Evolutionary conservation across 30 jellyfish, hydroid and myxozoan species (phyloP), one percentile per base, ranked within the genome.

Genomic region (Aurelia coerulea): DNA sequence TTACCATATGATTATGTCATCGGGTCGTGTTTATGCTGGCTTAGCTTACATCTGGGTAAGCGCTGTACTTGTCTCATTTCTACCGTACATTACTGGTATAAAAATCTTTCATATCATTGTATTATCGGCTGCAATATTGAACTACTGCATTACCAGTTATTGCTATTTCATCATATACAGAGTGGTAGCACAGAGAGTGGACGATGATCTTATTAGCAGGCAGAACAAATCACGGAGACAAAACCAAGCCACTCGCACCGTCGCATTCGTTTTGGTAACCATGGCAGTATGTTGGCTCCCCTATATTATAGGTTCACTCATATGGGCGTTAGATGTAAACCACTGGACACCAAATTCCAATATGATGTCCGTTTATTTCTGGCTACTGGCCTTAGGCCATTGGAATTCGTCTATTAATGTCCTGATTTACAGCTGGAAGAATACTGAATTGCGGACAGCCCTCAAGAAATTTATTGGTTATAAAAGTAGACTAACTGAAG

Each of bases 251-350:
- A 83, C 97, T 10, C 58, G 90, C 35, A 91, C 97, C 18, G 89
- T 91, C 49, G 87, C 91, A 5, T 73, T 91, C 37, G 90, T 91
- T 46, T 71, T 84, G 32, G 53, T 91, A 23, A 90, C 96, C 17
- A 84, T 91, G 86, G 82, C 52, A 15, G 86, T 93, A 10, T 91
- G 97, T 29, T 91, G 97, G 97, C 29, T 76, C 35, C 97, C 97
- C 39, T 91, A 88, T 79, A 74, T 73, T 34, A 29, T 86, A 15
- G 11, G 60, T 10, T 81, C 91, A 1, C 68, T 81, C 62, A 76
- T 81, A 1, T 81, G 91, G 91, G 80, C 84, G 18, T 62, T 81
- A 5, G 49, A 70, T 59, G n/a, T 42, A 4, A 60, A 69, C 12
- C 8, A 52, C 16, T 81, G 84, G 84, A 35, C 78, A 31, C 67